Evolutionary conservation across 2,797 vertebrate genomes (phyloP).

Genomic region (Phalanger gymnotis): DNA sequence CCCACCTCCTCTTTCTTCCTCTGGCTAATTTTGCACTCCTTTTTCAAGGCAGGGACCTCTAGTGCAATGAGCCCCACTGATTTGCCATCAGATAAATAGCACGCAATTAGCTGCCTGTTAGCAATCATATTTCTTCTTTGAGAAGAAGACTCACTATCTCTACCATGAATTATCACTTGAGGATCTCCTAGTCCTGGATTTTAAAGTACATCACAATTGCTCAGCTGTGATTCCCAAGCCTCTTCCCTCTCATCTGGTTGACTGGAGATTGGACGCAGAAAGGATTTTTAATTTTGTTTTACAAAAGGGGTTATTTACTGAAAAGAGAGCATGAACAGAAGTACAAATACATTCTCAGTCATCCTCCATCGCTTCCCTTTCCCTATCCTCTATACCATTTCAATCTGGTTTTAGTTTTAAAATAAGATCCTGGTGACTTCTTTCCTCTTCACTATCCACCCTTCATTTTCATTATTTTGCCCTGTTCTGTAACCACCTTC

Average conservation of each 20-base stretch:
- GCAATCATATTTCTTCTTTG: slow-evolving; percentile 81
- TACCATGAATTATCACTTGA: slow-evolving; percentile 77
- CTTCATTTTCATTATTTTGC: background rate
- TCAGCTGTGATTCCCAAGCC: slow-evolving; percentile 58
- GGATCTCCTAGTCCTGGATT: slow-evolving; percentile 71
- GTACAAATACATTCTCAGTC: background rate
- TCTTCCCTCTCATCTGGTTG: slow-evolving; percentile 51
- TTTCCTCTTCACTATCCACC: background rate
- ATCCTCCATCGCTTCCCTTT: background rate
- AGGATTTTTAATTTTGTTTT: slow-evolving; percentile 35
- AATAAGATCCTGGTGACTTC: background rate
- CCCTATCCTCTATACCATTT: background rate
- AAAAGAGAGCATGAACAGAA: background rate
- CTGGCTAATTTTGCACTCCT: slow-evolving; percentile 69
- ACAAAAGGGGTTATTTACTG: background rate
- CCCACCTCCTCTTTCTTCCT: background rate
- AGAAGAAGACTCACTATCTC: slow-evolving; percentile 79
- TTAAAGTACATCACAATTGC: slow-evolving; percentile 78
- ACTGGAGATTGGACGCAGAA: background rate
- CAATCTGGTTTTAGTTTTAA: background rate
- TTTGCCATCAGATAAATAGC: slow-evolving; percentile 80
- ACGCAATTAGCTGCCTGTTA: slow-evolving; percentile 81
- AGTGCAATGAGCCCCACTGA: slow-evolving; percentile 78
- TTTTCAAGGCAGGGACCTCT: slow-evolving; percentile 63
- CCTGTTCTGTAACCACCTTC: background rate